Evolutionary conservation across 2,113 vertebrate genomes (phyloP), one percentile per base, ranked within the genome.

Genomic region (Pomatorhinus ruficollis): DNA sequence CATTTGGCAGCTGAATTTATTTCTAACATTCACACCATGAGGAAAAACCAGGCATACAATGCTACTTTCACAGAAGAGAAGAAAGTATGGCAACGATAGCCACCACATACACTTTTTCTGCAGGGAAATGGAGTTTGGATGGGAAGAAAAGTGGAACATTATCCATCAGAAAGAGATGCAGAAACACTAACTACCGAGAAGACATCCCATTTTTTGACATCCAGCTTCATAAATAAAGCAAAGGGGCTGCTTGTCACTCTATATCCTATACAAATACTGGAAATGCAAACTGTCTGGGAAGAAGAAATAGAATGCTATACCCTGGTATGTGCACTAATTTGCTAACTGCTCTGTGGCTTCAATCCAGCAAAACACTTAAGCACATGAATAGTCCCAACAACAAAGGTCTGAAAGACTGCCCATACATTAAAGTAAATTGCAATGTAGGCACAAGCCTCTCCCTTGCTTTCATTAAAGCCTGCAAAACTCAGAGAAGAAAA

Each of bases 281-380:
- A 95, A 96, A 93, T 30, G 10, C 60, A 88, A 68, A 90, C 83
- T 61, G 88, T 80, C 95, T 95, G 95, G 79, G 72, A 88, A 93
- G 89, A 64, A 90, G 91, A 80, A 97, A 91, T 15, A 95, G 52
- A 96, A 96, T 86, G 88, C 71, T 88, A 37, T 93, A 64, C 56
- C 37, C 83, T 96, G 95, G 85, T 93, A 96, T 96, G 92, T 88
- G 64, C 92, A 50, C 83, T 94, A 90, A 94, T 96, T 96, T 95
- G 94, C 92, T 97, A 96, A 96, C 90, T 93, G 82, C 71, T 94
- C 85, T 78, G 79, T 97, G 95, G 90, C 92, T 96, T 84, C 92
- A 93, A 74, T 96, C 95, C 96, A 96, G 88, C 90, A 96, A 96
- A 97, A 96, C 92, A 97, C 93, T 94, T 97, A 96, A 93, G 95